Evolutionary conservation across 2,888 invertebrate genomes (phyloP).

Genomic region (Chaitophorus viminalis): DNA sequence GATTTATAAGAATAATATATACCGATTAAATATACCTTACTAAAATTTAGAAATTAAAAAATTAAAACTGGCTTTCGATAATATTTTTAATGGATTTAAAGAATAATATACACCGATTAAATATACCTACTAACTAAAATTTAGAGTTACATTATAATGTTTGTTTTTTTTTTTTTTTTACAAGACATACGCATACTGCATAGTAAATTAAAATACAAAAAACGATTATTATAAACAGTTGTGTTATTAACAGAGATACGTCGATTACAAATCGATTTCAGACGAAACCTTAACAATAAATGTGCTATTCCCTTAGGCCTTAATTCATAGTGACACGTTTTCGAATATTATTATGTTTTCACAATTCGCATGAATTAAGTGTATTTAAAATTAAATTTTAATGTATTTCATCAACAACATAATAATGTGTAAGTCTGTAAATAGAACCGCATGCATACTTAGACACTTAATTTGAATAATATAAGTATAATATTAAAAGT

Average conservation of each 20-base stretch:
- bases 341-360: too few species aligned
- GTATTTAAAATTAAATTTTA: too few species aligned
- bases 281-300: background rate
- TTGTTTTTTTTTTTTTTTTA: background rate
- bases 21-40: background rate
- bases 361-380: too few species aligned
- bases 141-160: conserved; percentile 21
- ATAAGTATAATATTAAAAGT: too few species aligned
- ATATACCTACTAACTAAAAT: conserved; percentile 29
- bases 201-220: background rate
- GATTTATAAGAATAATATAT: background rate
- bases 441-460: too few species aligned
- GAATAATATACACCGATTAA: background rate
- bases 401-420: too few species aligned
- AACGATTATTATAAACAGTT: background rate
- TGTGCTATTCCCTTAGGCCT: too few species aligned
- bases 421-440: too few species aligned
- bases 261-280: conserved; percentile 4
- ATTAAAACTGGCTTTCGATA: background rate
- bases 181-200: background rate
- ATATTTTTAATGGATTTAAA: background rate
- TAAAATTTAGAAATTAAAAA: conserved; percentile 42
- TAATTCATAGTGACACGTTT: too few species aligned
- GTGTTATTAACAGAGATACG: background rate
- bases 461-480: too few species aligned